Evolutionary conservation across 2,797 vertebrate genomes (phyloP).

Genomic region (Antennarius maculatus): DNA sequence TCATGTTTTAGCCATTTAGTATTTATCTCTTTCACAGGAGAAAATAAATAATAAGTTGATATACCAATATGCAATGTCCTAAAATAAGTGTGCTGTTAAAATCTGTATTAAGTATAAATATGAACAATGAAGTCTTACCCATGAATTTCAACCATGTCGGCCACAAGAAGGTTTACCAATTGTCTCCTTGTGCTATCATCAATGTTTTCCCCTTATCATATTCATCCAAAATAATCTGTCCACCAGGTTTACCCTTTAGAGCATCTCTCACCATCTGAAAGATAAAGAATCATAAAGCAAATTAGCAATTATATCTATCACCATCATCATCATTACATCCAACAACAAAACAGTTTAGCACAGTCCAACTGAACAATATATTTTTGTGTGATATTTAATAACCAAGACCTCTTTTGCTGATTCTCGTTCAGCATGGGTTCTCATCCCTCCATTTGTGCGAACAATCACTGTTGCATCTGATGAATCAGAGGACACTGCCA

Average conservation of each 20-base stretch:
- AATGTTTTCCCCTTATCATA: conserved; percentile 24
- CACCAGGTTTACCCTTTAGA: conserved; percentile 13
- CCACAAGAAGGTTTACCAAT: conserved; percentile 18
- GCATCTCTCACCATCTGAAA: conserved; percentile 34
- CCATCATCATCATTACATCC: too few species aligned
- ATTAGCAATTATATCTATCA: too few species aligned
- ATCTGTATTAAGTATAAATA: background rate
- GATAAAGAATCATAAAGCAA: conserved; percentile 4
- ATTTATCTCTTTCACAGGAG: too few species aligned
- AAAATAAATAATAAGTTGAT: too few species aligned
- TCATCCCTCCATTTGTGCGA: conserved; percentile 4
- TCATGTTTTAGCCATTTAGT: too few species aligned
- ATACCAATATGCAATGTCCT: too few species aligned
- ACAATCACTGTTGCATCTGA: conserved; percentile 21
- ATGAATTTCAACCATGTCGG: conserved; percentile 14
- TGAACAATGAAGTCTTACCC: background rate
- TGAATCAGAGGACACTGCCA: conserved; percentile 5
- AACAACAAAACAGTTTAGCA: too few species aligned
- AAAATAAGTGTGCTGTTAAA: background rate
- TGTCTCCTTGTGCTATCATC: conserved; percentile 21
- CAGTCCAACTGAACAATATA: background rate
- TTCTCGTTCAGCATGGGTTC: conserved; percentile 18
- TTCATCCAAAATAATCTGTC: conserved; percentile 26
- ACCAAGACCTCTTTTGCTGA: conserved; percentile 7
- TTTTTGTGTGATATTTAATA: background rate